Conservation (phyloP, 2,113 vertebrate species). For the Neopipo cinnamomea region DNA sequence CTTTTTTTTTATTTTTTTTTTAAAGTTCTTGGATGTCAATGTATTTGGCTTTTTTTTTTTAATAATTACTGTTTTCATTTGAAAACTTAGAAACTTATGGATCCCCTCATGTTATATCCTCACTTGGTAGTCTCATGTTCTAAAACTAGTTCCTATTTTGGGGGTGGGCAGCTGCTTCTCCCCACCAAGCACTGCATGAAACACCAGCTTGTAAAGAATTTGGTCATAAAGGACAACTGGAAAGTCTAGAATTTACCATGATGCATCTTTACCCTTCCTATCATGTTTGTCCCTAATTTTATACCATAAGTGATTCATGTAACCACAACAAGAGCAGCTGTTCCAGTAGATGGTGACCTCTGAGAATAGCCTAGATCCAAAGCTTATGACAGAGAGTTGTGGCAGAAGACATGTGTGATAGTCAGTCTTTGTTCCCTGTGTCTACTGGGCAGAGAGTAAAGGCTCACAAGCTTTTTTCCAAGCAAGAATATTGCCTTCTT, state of each 20-base stretch:
- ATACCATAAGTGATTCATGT: neutral
- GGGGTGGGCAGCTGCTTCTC: neutral
- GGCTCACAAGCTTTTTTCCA: neutral
- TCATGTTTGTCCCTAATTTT: slow-evolving; percentile 10
- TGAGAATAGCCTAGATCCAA: neutral
- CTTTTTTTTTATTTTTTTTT: neutral
- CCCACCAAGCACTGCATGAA: neutral
- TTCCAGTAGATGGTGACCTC: neutral
- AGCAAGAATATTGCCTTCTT: neutral
- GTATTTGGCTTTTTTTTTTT: neutral
- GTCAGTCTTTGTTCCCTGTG: neutral
- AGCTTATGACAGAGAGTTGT: neutral
- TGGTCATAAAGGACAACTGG: neutral
- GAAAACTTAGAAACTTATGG: neutral
- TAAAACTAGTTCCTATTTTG: neutral
- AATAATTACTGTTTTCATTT: neutral
- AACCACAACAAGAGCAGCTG: slow-evolving; percentile 31
- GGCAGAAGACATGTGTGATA: neutral
- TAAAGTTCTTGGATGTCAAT: neutral
- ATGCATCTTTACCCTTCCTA: neutral
- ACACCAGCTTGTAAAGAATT: neutral
- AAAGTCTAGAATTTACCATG: neutral
- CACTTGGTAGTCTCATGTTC: neutral
- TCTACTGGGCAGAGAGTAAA: neutral
- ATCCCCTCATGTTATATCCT: neutral